Percentiles rank a stretch among this genome's conserved stretches.
These are phyloP conservation scores for Anadara kagoshimensis DNA, from an alignment of 1,140 invertebrate species.

Conservation along the genomic window DNA sequence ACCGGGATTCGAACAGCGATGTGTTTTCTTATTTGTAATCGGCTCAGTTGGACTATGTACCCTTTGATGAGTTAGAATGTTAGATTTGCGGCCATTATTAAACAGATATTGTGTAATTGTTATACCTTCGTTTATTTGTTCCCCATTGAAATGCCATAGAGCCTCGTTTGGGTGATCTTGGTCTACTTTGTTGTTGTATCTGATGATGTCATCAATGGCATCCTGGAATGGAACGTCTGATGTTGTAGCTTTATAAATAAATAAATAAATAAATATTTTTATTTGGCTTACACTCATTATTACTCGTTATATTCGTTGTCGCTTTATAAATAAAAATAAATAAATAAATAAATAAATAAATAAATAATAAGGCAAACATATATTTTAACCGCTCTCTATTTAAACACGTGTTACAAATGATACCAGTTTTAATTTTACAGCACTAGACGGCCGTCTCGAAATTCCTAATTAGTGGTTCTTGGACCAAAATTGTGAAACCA, in stretches of 20 bases:
- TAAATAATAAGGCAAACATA: too few species aligned
- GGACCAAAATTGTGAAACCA: too few species aligned
- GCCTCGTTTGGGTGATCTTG: constrained; percentile 44
- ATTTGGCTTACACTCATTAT: too few species aligned
- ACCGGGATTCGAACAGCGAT: neutral
- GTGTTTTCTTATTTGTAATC: neutral
- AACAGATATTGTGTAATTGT: neutral
- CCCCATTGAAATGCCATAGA: constrained; percentile 52
- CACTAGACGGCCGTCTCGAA: too few species aligned
- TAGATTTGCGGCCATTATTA: neutral
- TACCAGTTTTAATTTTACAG: too few species aligned
- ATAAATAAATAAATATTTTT: too few species aligned
- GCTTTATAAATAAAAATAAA: too few species aligned
- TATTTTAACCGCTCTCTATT: too few species aligned
- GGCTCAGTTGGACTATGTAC: neutral
- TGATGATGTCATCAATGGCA: constrained; percentile 48
- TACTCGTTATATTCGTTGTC: too few species aligned
- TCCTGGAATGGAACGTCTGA: constrained; percentile 48
- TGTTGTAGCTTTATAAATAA: constrained; percentile 30
- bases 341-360: too few species aligned
- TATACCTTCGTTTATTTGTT: constrained; percentile 45
- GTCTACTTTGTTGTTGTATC: constrained; percentile 50
- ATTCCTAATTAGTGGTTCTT: too few species aligned
- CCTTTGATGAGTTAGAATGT: neutral
- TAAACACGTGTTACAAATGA: too few species aligned